Evolutionary conservation across 1,140 invertebrate species (phyloP).

Genomic region (Sarcophaga bullata): DNA sequence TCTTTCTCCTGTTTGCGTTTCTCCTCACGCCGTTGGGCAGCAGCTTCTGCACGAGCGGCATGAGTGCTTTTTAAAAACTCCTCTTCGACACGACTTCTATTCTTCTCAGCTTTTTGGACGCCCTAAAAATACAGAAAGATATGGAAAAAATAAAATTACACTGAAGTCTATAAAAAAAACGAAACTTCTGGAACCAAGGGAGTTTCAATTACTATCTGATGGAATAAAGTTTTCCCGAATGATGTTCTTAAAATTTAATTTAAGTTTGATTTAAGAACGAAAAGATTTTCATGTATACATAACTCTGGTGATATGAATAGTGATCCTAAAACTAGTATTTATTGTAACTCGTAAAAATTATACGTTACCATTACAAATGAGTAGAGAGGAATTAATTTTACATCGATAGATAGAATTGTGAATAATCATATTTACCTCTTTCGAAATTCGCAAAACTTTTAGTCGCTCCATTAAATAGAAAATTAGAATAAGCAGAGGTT

Average conservation of each 20-base stretch:
- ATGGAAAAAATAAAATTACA: no score
- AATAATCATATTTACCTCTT: slow-evolving; percentile 76
- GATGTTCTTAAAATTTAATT: neutral
- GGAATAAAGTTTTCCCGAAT: no score
- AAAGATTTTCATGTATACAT: no score
- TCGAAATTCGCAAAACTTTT: slow-evolving; percentile 86
- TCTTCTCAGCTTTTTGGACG: slow-evolving; percentile 91
- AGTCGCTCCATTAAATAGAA: slow-evolving; percentile 94
- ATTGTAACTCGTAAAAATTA: neutral
- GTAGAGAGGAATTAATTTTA: neutral
- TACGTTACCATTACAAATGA: no score
- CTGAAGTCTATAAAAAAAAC: no score
- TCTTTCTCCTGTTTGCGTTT: slow-evolving; percentile 93
- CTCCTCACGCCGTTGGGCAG: slow-evolving; percentile 78
- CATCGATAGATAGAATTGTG: no score
- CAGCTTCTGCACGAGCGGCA: slow-evolving; percentile 87
- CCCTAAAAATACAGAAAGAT: slow-evolving; percentile 72
- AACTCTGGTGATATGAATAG: no score
- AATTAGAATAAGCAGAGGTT: slow-evolving; percentile 85
- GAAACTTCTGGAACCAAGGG: no score
- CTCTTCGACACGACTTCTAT: slow-evolving; percentile 90
- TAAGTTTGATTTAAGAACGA: no score
- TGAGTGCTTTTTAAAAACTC: slow-evolving; percentile 93
- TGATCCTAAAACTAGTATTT: neutral
- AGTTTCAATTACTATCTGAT: no score